Percentiles rank a stretch among this genome's conserved stretches.
phyloP scores from a whole-genome alignment of 2,888 invertebrate genomes.

The Siphlonurus alternatus region DNA sequence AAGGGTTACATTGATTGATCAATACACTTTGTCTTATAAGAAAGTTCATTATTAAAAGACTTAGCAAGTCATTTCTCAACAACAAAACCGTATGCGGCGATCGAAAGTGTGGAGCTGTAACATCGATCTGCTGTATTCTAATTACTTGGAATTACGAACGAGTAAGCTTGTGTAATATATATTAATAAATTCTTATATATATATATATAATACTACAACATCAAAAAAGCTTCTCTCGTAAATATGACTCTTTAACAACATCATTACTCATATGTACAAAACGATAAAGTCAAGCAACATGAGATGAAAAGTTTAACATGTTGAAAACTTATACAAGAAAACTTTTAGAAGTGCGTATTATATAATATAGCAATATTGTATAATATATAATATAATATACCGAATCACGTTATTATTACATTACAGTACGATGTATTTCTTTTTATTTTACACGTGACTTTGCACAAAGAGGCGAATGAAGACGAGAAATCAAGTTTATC shows the following conservation, averaged over 20 bases:
- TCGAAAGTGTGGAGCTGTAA: not conserved
- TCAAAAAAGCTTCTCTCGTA: not conserved
- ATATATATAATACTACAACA: no score
- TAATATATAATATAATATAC: not conserved
- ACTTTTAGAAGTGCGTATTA: not conserved
- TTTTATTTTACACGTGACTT: not conserved
- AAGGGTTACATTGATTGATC: not conserved
- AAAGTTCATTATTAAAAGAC: not conserved
- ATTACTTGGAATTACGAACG: not conserved
- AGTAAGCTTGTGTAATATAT: not conserved
- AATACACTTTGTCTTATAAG: not conserved
- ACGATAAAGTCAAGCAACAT: not conserved
- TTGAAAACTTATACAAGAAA: not conserved
- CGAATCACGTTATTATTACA: no score
- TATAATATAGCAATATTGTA: not conserved
- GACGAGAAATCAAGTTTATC: no score
- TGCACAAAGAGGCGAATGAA: not conserved
- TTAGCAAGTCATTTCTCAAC: not conserved
- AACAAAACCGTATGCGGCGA: not conserved
- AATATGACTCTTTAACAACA: not conserved
- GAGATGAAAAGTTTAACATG: not conserved
- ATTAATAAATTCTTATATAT: not conserved
- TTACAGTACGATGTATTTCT: not conserved
- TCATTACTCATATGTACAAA: not conserved
- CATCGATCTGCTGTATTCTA: not conserved